Base-by-base conservation (phyloP, 1,140 invertebrate species). In the Bacillus rossius region DNA sequence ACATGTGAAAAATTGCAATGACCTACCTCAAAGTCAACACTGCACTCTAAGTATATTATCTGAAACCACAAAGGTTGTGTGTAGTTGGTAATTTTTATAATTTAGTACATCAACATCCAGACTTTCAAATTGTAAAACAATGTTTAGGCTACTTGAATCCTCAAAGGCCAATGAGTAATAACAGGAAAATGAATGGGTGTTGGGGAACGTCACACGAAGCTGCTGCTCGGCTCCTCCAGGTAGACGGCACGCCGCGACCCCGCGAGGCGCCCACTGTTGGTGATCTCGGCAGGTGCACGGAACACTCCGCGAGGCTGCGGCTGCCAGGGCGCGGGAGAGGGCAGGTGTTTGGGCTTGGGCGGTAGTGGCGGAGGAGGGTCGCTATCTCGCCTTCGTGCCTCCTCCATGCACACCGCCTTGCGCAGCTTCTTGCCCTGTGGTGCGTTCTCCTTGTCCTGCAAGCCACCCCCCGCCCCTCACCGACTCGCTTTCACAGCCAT, bases 151-250 rank as follows among this genome's bases (percentile, higher is more conserved):
- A n/a, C n/a, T n/a, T n/a, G n/a, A n/a, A n/a, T n/a, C n/a, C n/a
- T n/a, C n/a, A n/a, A n/a, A n/a, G n/a, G n/a, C n/a, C n/a, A n/a
- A n/a, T n/a, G n/a, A n/a, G n/a, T n/a, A n/a, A n/a, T n/a, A n/a
- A n/a, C n/a, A n/a, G n/a, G n/a, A n/a, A n/a, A n/a, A n/a, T n/a
- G n/a, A n/a, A n/a, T n/a, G n/a, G n/a, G n/a, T n/a, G n/a, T n/a
- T n/a, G n/a, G n/a, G n/a, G n/a, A n/a, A n/a, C n/a, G 29, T 72
- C 71, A 82, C 59, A 84, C 82, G 74, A 84, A 84, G 71, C 82
- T 84, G 67, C 81, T 82, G 60, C 78, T 81, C 20, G 81, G 75
- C 63, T 83, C 78, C 60, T 84, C 82, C 14, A 84, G 68, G 67
- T 81, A 84, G 23, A 78, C 74, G 42, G 65, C 61, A 64, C 75